These are phyloP conservation scores for Rhorus exstirpatorius DNA, from an alignment of 2,888 invertebrate species.

Conservation along the genomic window DNA sequence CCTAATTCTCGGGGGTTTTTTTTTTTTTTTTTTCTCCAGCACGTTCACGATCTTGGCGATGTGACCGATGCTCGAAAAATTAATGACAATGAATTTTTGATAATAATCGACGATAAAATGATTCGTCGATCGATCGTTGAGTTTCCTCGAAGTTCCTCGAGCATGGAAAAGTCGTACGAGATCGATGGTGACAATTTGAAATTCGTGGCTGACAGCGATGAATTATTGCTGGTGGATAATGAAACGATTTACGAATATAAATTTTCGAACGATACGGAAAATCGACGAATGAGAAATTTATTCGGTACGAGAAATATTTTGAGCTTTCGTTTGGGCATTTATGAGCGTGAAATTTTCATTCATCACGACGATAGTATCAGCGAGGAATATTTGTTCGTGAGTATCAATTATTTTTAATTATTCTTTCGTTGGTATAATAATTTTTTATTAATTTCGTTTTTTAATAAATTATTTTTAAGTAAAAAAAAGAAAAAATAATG, in stretches of 20 bases:
- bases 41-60: conserved; percentile 76
- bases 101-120: conserved; percentile 64
- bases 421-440: neutral
- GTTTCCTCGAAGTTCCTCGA: conserved; percentile 57
- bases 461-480: too few relatives aligned
- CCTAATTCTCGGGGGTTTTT: too few relatives aligned
- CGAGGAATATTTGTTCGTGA: conserved; percentile 78
- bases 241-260: conserved; percentile 66
- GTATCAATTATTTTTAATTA: too few relatives aligned
- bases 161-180: conserved; percentile 28
- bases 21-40: conserved; percentile 69
- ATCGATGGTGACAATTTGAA: conserved; percentile 60
- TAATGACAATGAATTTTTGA: conserved; percentile 70
- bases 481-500: too few relatives aligned
- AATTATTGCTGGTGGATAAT: conserved; percentile 64
- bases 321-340: conserved; percentile 76
- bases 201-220: conserved; percentile 68
- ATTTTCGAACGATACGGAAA: conserved; percentile 35
- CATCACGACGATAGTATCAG: conserved; percentile 74
- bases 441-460: neutral
- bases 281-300: conserved; percentile 6
- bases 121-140: conserved; percentile 70
- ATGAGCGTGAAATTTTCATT: conserved; percentile 73
- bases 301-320: conserved; percentile 65
- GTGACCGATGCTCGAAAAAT: conserved; percentile 71